Conservation (phyloP, 2,888 invertebrate species). For the Mythimna pallens region DNA sequence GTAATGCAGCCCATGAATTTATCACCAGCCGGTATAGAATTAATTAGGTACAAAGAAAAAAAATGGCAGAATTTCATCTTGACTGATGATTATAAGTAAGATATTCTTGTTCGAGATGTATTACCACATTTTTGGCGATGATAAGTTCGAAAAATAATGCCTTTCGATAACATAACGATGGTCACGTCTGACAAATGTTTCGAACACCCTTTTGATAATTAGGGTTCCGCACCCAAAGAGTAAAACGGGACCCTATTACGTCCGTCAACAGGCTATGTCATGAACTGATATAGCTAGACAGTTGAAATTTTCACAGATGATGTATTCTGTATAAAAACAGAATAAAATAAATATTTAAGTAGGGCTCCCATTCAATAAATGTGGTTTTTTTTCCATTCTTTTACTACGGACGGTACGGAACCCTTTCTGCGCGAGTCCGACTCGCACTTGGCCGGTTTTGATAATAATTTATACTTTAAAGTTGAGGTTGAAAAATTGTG, state of each 20-base stretch:
- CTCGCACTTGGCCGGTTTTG: slow-evolving; percentile 5
- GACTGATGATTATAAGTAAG: slow-evolving; percentile 24
- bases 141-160: slow-evolving; percentile 39
- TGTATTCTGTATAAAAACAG: no score
- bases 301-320: no score
- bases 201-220: slow-evolving; percentile 27
- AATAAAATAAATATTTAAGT: no score
- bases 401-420: no score
- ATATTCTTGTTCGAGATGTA: slow-evolving; percentile 6
- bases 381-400: no score
- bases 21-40: not conserved
- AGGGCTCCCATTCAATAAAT: no score
- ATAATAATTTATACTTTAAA: slow-evolving; percentile 60
- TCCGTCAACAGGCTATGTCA: no score
- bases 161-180: slow-evolving; percentile 47
- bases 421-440: no score
- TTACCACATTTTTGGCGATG: slow-evolving; percentile 15
- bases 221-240: no score
- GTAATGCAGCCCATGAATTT: not conserved
- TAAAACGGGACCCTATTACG: no score
- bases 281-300: no score
- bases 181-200: slow-evolving; percentile 47
- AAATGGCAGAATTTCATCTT: not conserved
- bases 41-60: not conserved
- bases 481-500: slow-evolving; percentile 70